These are phyloP conservation scores for Cephonodes hylas DNA, from an alignment of 2,888 invertebrate species.

Conservation along the genomic window DNA sequence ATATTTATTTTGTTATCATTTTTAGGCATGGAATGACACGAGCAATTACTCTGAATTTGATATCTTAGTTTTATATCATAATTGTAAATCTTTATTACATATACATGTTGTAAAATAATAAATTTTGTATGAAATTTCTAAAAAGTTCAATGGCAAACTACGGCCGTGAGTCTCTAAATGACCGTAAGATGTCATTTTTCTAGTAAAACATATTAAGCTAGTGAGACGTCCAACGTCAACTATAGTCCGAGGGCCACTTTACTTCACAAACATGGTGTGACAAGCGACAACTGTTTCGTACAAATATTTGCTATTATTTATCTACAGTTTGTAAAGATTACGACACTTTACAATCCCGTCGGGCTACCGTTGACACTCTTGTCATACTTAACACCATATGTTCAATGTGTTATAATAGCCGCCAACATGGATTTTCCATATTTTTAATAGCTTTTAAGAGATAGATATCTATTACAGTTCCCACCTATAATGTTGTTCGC, in stretches of 20 bases:
- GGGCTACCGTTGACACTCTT: constrained; percentile 23
- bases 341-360: constrained; percentile 26
- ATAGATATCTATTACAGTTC: too few relatives aligned
- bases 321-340: constrained; percentile 37
- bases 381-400: constrained; percentile 22
- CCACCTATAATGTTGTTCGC: too few relatives aligned
- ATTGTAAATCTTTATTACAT: too few relatives aligned
- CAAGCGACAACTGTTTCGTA: constrained; percentile 30
- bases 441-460: too few relatives aligned
- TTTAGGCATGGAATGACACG: too few relatives aligned
- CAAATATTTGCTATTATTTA: constrained; percentile 36
- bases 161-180: not conserved
- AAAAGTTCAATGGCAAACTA: too few relatives aligned
- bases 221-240: constrained; percentile 32
- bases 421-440: too few relatives aligned
- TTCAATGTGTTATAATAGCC: not conserved
- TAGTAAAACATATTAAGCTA: constrained; percentile 24
- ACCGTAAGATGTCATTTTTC: not conserved
- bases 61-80: too few relatives aligned
- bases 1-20: too few relatives aligned
- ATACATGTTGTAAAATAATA: too few relatives aligned
- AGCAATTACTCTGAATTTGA: too few relatives aligned
- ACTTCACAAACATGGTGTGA: constrained; percentile 23
- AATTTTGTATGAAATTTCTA: too few relatives aligned
- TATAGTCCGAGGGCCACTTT: constrained; percentile 20